Conservation (phyloP, 1,140 invertebrate species). For the Conus betulinus region DNA sequence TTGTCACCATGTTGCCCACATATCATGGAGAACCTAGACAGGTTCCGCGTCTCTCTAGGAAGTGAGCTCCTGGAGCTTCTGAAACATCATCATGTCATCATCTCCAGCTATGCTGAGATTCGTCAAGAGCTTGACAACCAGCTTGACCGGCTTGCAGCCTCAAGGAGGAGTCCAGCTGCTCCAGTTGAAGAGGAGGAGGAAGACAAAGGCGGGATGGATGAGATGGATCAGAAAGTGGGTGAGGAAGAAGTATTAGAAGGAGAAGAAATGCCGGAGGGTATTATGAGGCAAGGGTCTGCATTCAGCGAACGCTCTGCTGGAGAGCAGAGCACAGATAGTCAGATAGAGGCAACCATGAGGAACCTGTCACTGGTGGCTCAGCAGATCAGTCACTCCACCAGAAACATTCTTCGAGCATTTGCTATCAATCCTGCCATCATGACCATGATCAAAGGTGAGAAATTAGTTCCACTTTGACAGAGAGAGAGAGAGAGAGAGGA, state of each 20-base stretch:
- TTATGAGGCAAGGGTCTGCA: slow-evolving; percentile 22
- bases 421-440: slow-evolving; percentile 64
- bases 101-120: slow-evolving; percentile 67
- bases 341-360: slow-evolving; percentile 62
- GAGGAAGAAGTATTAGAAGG: slow-evolving; percentile 12
- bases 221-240: neutral
- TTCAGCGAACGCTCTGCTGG: neutral
- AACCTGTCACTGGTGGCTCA: slow-evolving; percentile 65
- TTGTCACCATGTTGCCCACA: slow-evolving; percentile 70
- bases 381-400: slow-evolving; percentile 69
- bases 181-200: slow-evolving; percentile 47
- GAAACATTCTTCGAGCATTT: slow-evolving; percentile 71
- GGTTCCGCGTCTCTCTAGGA: slow-evolving; percentile 67
- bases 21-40: slow-evolving; percentile 68
- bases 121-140: slow-evolving; percentile 60
- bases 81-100: slow-evolving; percentile 65
- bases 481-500: too few species aligned
- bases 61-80: slow-evolving; percentile 62
- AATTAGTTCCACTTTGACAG: neutral
- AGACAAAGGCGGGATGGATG: slow-evolving; percentile 31
- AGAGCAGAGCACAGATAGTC: slow-evolving; percentile 51
- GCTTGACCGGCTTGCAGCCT: slow-evolving; percentile 44
- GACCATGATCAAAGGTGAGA: slow-evolving; percentile 54
- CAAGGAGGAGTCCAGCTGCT: slow-evolving; percentile 29
- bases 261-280: slow-evolving; percentile 14